phyloP scores from a whole-genome alignment of 2,113 vertebrate genomes.

The Psilopogon haemacephalus region DNA sequence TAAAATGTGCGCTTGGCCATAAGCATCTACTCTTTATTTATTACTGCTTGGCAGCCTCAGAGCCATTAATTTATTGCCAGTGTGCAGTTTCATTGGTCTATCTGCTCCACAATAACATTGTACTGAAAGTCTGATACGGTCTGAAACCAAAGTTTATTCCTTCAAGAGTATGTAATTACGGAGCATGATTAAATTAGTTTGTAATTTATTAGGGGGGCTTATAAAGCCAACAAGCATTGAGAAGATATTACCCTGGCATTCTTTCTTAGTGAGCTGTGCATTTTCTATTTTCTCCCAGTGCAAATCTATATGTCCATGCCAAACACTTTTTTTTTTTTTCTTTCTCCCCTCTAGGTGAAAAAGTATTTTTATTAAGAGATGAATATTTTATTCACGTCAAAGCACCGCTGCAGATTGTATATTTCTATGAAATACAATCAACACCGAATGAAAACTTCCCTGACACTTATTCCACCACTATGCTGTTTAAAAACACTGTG shows the following conservation, averaged over 20 bases:
- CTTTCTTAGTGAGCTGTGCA: background rate
- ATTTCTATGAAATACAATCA: constrained; percentile 22
- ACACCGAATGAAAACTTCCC: background rate
- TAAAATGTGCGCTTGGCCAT: constrained; percentile 3
- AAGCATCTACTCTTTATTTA: constrained; percentile 58
- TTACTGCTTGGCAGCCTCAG: constrained; percentile 38
- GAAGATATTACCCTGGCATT: background rate
- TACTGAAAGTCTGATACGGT: background rate
- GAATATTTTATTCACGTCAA: constrained; percentile 23
- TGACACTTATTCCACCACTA: constrained; percentile 3
- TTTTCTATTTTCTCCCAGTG: background rate
- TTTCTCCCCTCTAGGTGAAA: background rate
- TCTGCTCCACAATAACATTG: background rate
- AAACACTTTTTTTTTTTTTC: background rate
- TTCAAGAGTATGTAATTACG: constrained; percentile 44
- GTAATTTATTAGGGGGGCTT: constrained; percentile 53
- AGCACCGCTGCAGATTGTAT: constrained; percentile 18
- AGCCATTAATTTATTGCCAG: background rate
- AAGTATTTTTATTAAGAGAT: constrained; percentile 20
- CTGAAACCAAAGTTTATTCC: constrained; percentile 42
- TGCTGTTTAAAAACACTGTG: constrained; percentile 46
- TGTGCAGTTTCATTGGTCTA: background rate
- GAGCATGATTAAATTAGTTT: constrained; percentile 44
- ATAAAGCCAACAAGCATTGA: background rate
- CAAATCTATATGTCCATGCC: background rate